phyloP scores from a whole-genome alignment of 64 coral and sea anemone genomes.

The Stichodactyla helianthus region DNA sequence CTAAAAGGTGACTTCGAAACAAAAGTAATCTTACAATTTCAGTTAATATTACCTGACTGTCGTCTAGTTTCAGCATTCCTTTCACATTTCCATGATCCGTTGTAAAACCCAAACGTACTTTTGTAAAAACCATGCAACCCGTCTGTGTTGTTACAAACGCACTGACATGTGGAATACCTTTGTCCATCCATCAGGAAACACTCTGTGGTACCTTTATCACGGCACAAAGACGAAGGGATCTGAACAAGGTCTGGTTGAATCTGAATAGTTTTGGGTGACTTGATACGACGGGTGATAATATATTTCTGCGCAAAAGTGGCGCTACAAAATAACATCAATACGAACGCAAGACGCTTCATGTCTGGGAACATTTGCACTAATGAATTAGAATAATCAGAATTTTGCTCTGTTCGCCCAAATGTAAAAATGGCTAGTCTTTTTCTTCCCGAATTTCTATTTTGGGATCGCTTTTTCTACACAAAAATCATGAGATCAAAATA shows the following conservation, averaged over 20 bases:
- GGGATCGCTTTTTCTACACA: not conserved
- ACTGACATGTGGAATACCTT: not conserved
- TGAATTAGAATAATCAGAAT: not conserved
- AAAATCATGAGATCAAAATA: not conserved
- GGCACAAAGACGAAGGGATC: not conserved
- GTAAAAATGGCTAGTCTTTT: not conserved
- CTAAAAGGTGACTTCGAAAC: too few relatives aligned
- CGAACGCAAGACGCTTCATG: not conserved
- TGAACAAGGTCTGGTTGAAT: conserved; percentile 2
- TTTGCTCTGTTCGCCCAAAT: not conserved
- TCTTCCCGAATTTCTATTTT: not conserved
- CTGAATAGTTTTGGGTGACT: not conserved
- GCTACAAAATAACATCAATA: not conserved
- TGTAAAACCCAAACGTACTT: conserved; percentile 8
- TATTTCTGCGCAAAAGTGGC: not conserved
- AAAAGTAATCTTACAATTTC: not conserved
- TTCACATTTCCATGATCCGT: not conserved
- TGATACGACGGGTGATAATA: not conserved
- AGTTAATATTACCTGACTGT: not conserved
- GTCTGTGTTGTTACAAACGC: not conserved
- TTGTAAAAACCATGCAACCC: not conserved
- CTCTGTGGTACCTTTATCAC: not conserved
- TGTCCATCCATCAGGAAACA: not conserved
- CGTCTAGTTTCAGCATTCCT: not conserved
- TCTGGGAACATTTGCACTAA: not conserved